A percentile compares a stretch with the other conserved stretches of the same genome.
Evolutionary conservation across 2,888 invertebrate species (phyloP).

Genomic region (Caradrina clavipalpis): DNA sequence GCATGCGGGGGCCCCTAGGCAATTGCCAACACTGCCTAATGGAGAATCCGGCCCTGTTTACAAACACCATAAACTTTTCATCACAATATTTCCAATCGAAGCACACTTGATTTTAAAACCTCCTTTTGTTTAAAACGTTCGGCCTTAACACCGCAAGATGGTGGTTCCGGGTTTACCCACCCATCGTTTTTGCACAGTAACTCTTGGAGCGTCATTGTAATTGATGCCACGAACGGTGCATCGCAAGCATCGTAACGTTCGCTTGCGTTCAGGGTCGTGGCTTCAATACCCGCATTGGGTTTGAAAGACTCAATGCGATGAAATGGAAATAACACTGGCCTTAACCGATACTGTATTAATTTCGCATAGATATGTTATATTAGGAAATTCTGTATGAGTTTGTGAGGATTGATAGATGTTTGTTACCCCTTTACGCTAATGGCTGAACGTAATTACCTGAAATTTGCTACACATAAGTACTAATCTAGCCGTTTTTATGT

Average conservation of each 20-base stretch:
- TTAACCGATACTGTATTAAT: neutral
- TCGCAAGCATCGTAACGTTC: slow-evolving; percentile 26
- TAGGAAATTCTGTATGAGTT: neutral
- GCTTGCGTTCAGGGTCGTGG: slow-evolving; percentile 32
- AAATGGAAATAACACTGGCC: slow-evolving; percentile 10
- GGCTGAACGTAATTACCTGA: too few species aligned
- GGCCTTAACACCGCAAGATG: slow-evolving; percentile 12
- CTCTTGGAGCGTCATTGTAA: slow-evolving; percentile 41
- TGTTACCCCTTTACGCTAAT: too few species aligned
- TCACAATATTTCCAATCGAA: too few species aligned
- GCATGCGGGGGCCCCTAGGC: too few species aligned
- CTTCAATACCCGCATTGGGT: slow-evolving; percentile 24
- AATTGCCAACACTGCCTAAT: too few species aligned
- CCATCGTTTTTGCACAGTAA: slow-evolving; percentile 24
- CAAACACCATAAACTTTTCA: too few species aligned
- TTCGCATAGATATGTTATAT: neutral
- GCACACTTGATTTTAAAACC: neutral
- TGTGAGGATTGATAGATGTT: too few species aligned
- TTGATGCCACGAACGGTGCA: slow-evolving; percentile 46
- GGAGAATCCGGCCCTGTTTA: too few species aligned
- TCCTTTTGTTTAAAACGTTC: slow-evolving; percentile 19
- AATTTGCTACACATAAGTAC: too few species aligned
- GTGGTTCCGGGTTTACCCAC: slow-evolving; percentile 49
- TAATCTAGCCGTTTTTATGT: too few species aligned
- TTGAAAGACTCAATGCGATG: neutral